Evolutionary conservation across 1,140 invertebrate species (phyloP), one percentile per base, ranked within the genome.

Genomic region (Propsilocerus akamusi): DNA sequence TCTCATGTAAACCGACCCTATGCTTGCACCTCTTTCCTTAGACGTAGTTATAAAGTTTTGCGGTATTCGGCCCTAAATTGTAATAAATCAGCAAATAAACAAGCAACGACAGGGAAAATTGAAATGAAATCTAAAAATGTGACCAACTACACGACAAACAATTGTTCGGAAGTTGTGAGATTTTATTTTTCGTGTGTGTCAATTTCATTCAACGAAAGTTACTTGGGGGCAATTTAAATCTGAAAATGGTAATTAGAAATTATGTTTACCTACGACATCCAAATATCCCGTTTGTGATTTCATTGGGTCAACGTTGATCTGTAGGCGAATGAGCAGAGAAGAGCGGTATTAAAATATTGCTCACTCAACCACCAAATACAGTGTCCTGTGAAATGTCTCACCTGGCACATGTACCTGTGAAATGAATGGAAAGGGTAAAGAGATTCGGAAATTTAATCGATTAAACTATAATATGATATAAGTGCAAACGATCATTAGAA

Each of bases 281-380:
- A 87, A 66, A 64, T 82, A 87, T 23, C 84, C 86, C 14, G 80
- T 75, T 67, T 87, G 83, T 61, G 81, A 85, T 60, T 86, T 86
- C 82, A 87, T 87, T 0, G 85, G 85, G 61, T 86, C 83, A 0
- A 84, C 87, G 64, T 88, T 87, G 52, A 89, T 85, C 67, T 87
- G 83, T 63, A 83, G 86, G 68, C 7, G 12, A 30, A 30, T 8
- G 7, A 30, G 28, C 7, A 12, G 28, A 30, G 12, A 7, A 12
- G 28, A 30, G 28, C 7, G 7, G n/a, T n/a, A n/a, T n/a, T n/a
- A n/a, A n/a, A n/a, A n/a, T n/a, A n/a, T n/a, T n/a, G n/a, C 22
- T 41, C 34, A 17, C 8, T 17, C 12, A 4, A 4, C 22, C 12
- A 41, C 8, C 8, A 41, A 4, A 14, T 14, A 20, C 17, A 41